phyloP scores from a whole-genome alignment of 2,888 invertebrate species.

The Synanthedon formicaeformis region DNA sequence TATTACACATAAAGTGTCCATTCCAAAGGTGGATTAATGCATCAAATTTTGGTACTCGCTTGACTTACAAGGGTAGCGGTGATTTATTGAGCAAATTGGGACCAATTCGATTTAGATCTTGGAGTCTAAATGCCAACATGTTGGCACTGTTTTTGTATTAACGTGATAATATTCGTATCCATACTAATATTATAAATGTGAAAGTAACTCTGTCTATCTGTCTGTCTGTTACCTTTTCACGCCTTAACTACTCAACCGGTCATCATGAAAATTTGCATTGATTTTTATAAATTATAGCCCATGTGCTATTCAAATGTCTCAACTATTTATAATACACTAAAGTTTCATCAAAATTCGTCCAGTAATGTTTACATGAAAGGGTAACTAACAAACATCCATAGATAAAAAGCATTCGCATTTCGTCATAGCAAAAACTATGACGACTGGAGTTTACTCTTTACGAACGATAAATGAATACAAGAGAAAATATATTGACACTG shows the following conservation, averaged over 20 bases:
- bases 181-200: too few species aligned
- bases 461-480: too few species aligned
- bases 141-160: not conserved
- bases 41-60: slow-evolving; percentile 2
- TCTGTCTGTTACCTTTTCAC: too few species aligned
- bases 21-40: not conserved
- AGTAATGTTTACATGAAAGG: not conserved
- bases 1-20: not conserved
- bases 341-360: not conserved
- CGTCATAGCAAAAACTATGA: too few species aligned
- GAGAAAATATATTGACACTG: too few species aligned
- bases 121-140: slow-evolving; percentile 1
- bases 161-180: too few species aligned
- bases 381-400: not conserved
- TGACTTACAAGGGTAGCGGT: slow-evolving; percentile 7
- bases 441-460: too few species aligned
- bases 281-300: not conserved
- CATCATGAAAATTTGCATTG: not conserved
- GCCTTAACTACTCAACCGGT: too few species aligned
- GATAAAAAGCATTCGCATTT: not conserved
- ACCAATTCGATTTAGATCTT: slow-evolving; percentile 7
- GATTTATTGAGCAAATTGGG: slow-evolving; percentile 10
- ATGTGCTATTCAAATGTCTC: not conserved
- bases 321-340: not conserved
- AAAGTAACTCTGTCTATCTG: too few species aligned